Conservation (phyloP, 2,797 vertebrate species). For the Chaenodraco wilsoni region DNA sequence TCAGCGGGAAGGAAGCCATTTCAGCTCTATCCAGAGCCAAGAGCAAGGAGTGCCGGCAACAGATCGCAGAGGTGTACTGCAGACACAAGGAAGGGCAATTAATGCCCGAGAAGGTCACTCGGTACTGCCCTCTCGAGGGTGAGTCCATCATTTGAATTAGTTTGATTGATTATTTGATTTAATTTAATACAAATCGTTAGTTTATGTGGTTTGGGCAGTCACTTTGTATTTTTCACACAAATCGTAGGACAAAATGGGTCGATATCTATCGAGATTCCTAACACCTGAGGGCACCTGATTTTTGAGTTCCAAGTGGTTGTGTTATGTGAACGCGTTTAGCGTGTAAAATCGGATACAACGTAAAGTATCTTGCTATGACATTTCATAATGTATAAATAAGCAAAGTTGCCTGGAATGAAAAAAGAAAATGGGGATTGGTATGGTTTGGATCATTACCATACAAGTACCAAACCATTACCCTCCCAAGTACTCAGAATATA, state of each 20-base stretch:
- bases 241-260: conserved; percentile 15
- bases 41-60: conserved; percentile 91
- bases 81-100: conserved; percentile 91
- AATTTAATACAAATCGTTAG: conserved; percentile 24
- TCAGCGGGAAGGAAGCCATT: conserved; percentile 95
- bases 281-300: not conserved
- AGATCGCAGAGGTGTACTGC: conserved; percentile 93
- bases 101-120: conserved; percentile 94
- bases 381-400: conserved; percentile 12
- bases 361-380: not conserved
- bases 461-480: too few species aligned
- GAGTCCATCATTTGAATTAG: conserved; percentile 38
- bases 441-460: too few species aligned
- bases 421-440: too few species aligned
- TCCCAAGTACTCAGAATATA: too few species aligned
- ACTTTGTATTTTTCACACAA: conserved; percentile 45
- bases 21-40: conserved; percentile 93
- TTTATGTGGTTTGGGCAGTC: conserved; percentile 4
- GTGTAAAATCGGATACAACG: not conserved
- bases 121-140: conserved; percentile 92
- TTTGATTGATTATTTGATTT: conserved; percentile 42
- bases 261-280: conserved; percentile 1
- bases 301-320: not conserved
- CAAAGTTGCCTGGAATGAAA: not conserved
- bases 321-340: not conserved